Base-by-base conservation (phyloP, 2,797 vertebrate species). In the Squalus acanthias region DNA sequence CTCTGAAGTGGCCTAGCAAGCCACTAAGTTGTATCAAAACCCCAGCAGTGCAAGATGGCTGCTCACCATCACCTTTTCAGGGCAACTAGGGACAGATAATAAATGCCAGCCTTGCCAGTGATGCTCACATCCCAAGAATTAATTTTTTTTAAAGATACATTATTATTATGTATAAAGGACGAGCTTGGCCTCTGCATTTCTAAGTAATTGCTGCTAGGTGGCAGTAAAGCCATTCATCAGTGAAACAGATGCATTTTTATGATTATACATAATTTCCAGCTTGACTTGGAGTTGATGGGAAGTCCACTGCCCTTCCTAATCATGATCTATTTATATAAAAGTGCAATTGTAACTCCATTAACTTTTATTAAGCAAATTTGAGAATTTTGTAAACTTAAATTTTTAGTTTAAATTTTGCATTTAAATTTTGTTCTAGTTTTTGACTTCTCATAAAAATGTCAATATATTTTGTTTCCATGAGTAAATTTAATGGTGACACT, bases 251-350 rank as follows among this genome's bases (percentile, higher is more conserved):
- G 29, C 29, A n/a, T 50, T 95, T 95, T 72, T 57, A 76, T 57
- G 33, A 76, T n/a, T 69, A 39, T 69, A 93, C 65, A 93, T 93
- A 26, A 76, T 95, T 95, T 74, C 50, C 46, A 95, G 2, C 29
- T 95, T 95, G 69, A 7, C 50, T 91, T 65, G 53, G 94, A 26
- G 72, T 95, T 76, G 70, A 60, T 76, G 72, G 94, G 72, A 95
- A 76, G 94, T 60, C 33, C n/a, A 24, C 4, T 69, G n/a, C 65
- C 33, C 4, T 95, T 76, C 8, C 46, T 95, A 60, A 60, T 72
- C 94, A 76, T 17, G 70, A 22, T 76, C 29, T 15, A 39, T 76
- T 74, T 76, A 95, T 76, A 76, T 76, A 57, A 95, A 95, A 95
- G 50, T 22, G 15, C 26, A 76, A n/a, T 63, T 95, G 50, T 95